Base-by-base conservation (phyloP, 2,888 invertebrate genomes). In the Eurytoma adleriae region DNA sequence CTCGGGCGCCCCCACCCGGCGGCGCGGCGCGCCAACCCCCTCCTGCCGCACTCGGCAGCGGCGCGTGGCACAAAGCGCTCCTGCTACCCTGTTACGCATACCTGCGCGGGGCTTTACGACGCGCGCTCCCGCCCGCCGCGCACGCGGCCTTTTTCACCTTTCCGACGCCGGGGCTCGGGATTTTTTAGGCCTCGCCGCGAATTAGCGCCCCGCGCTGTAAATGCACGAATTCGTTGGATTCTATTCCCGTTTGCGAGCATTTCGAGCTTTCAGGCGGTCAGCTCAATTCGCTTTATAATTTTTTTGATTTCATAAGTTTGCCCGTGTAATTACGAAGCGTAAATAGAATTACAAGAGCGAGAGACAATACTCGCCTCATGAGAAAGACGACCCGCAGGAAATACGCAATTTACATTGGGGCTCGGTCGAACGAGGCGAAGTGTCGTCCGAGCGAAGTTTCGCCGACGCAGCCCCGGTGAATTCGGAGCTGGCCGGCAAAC, bases 1-100 rank as follows among this genome's bases (percentile, higher is more conserved):
- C 81, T 12, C 74, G 14, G 14, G 61, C 54, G 16, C 86, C 87
- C 85, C 83, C 83, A 73, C 82, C 83, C 85, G 50, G 77, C 68
- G 18, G 13, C 57, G n/a, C 62, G 18, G 66, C 50, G 56, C 54
- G 7, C 68, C 74, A 59, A 81, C 83, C 75, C 62, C 52, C 72
- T 56, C 27, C 48, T 27, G 13, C 48, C 56, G 64, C 78, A 71
- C 78, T 80, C 74, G 66, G 78, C 82, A 77, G 78, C 82, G 81
- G 75, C 83, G 68, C 78, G 91, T 91, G 92, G 40, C 40, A 68
- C 27, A 27, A 27, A 68, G 68, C 54, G 24, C 12, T 27, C 79
- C 69, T 82, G 80, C 66, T 78, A 69, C 74, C 82, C 82, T 82
- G 82, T 67, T 82, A 82, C 82, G 82, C 83, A 73, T 83, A 83